phyloP scores from a whole-genome alignment of 2,113 vertebrate species.

The Dromaius novaehollandiae region DNA sequence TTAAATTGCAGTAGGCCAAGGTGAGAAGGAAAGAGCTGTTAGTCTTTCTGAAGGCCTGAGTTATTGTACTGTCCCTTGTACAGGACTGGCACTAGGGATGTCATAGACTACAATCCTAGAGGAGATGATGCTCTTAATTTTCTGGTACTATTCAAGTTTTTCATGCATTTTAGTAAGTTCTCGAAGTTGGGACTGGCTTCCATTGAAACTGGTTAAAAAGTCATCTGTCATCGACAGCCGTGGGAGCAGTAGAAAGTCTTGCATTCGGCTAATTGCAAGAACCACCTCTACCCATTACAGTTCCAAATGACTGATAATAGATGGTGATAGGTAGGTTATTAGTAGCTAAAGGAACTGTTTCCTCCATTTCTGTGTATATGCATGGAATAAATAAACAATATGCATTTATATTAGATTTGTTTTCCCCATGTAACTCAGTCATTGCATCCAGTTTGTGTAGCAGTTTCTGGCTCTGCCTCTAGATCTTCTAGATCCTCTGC shows the following conservation, averaged over 20 bases:
- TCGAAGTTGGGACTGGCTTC: background rate
- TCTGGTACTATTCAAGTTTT: background rate
- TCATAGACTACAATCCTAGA: background rate
- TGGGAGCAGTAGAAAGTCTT: background rate
- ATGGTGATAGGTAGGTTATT: too few relatives aligned
- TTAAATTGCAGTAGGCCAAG: accelerated
- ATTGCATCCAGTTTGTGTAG: too few relatives aligned
- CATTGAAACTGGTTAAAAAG: background rate
- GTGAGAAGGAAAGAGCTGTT: background rate
- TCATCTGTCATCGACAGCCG: background rate
- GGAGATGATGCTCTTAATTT: background rate
- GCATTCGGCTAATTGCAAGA: background rate
- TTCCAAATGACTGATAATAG: too few relatives aligned
- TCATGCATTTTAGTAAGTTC: background rate
- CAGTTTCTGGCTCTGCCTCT: too few relatives aligned
- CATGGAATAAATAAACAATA: too few relatives aligned
- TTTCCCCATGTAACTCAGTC: too few relatives aligned
- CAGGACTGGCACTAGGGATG: background rate
- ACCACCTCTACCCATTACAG: background rate
- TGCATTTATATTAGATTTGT: too few relatives aligned
- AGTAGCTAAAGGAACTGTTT: too few relatives aligned
- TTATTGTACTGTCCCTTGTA: accelerated
- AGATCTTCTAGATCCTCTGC: too few relatives aligned
- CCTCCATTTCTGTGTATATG: too few relatives aligned
- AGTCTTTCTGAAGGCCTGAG: background rate